A percentile compares a stretch with the other conserved stretches of the same genome.
Conservation (phyloP, 2,797 vertebrate species). For the Gymnothorax reevesii region DNA sequence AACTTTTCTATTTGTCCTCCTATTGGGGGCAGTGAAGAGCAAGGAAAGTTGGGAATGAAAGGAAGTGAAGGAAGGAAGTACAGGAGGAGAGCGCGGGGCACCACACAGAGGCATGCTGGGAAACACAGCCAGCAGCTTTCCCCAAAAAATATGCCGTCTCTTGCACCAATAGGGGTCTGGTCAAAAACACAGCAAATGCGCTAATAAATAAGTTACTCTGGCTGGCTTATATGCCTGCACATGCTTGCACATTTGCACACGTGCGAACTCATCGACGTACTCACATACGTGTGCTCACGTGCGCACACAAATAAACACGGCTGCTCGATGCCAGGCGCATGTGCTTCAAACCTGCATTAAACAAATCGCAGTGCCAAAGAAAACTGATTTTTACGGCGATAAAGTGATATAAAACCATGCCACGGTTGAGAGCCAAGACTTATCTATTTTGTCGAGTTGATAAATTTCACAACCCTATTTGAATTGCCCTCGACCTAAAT, state of each 20-base stretch:
- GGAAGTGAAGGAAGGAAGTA: too few relatives aligned
- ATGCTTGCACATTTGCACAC: slow-evolving; percentile 7
- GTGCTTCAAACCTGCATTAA: not conserved
- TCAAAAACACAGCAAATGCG: not conserved
- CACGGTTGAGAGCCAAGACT: not conserved
- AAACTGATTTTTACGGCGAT: not conserved
- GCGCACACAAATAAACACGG: slow-evolving; percentile 1
- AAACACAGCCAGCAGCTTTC: not conserved
- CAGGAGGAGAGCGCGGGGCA: too few relatives aligned
- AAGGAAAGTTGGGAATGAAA: too few relatives aligned
- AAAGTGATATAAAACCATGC: not conserved
- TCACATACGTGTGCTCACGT: not conserved
- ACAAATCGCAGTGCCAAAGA: not conserved
- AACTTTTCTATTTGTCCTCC: too few relatives aligned
- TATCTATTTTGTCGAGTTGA: not conserved
- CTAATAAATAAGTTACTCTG: not conserved
- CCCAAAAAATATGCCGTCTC: not conserved
- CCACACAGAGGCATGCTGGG: not conserved
- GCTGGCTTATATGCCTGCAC: not conserved
- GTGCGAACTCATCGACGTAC: not conserved
- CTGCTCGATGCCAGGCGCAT: not conserved
- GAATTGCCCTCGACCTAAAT: not conserved
- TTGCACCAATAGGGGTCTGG: slow-evolving; percentile 1
- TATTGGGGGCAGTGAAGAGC: too few relatives aligned
- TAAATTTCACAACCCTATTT: not conserved